Conservation (phyloP, 2,888 invertebrate genomes). For the Timema cristinae region DNA sequence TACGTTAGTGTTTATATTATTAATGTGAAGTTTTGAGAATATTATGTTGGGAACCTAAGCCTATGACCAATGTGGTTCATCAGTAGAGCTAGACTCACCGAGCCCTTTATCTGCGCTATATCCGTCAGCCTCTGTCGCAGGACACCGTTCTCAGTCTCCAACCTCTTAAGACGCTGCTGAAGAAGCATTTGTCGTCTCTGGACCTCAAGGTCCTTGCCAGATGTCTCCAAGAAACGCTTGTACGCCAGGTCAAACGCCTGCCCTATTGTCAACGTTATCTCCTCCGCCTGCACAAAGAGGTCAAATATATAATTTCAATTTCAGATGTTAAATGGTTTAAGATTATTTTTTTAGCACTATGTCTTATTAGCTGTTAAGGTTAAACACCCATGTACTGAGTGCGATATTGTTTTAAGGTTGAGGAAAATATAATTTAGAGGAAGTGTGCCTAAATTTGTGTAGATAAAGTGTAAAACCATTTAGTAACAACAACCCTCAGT, state of each 20-base stretch:
- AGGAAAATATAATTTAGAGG: no score
- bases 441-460: no score
- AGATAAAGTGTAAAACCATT: no score
- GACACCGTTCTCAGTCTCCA: conserved; percentile 80
- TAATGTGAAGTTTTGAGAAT: background rate
- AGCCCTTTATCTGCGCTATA: conserved; percentile 52
- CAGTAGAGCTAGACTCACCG: conserved; percentile 39
- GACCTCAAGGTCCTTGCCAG: conserved; percentile 82
- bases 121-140: conserved; percentile 78
- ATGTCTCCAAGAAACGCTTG: conserved; percentile 85
- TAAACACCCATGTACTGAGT: no score
- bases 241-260: conserved; percentile 98
- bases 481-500: no score
- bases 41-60: background rate
- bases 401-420: no score
- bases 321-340: no score
- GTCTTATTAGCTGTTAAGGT: no score
- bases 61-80: background rate
- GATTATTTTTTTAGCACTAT: no score
- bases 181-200: conserved; percentile 71
- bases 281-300: conserved; percentile 64
- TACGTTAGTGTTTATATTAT: background rate
- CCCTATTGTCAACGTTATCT: conserved; percentile 95
- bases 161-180: conserved; percentile 80
- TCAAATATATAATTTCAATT: no score